Evolutionary conservation across 2,113 vertebrate genomes (phyloP).

Genomic region (Oncorhynchus clarkii): DNA sequence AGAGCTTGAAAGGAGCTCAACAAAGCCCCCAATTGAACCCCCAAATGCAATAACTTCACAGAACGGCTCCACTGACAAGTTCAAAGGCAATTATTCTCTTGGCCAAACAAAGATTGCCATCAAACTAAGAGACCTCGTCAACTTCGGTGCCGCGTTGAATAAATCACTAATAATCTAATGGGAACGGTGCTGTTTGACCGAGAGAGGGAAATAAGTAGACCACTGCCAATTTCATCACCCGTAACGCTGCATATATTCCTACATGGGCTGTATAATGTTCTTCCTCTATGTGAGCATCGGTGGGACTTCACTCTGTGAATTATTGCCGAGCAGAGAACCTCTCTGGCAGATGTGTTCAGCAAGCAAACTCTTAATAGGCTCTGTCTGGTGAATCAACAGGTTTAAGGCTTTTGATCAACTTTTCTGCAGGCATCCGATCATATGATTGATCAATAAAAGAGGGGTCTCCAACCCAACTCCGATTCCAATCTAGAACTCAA

Average conservation of each 20-base stretch:
- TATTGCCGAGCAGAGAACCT: not conserved
- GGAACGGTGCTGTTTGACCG: slow-evolving; percentile 34
- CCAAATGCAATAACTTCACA: slow-evolving; percentile 15
- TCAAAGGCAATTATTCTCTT: slow-evolving; percentile 25
- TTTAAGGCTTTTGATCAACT: not conserved
- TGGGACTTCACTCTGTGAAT: not conserved
- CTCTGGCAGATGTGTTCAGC: not conserved
- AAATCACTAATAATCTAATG: slow-evolving; percentile 54
- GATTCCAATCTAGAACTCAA: not conserved
- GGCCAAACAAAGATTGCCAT: slow-evolving; percentile 22
- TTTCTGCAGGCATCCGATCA: not conserved
- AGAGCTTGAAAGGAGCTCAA: not conserved
- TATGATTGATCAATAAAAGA: not conserved
- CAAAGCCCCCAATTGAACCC: not conserved
- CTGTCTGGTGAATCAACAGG: not conserved
- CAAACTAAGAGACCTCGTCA: slow-evolving; percentile 24
- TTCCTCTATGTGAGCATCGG: not conserved
- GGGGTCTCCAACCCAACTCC: not conserved
- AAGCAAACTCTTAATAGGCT: not conserved
- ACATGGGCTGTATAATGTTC: slow-evolving; percentile 35
- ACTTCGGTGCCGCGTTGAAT: slow-evolving; percentile 23
- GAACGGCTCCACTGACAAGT: slow-evolving; percentile 25
- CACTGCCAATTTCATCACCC: slow-evolving; percentile 41
- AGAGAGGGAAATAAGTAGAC: slow-evolving; percentile 4
- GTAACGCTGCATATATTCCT: slow-evolving; percentile 27